Percentiles rank a stretch among this genome's conserved stretches.
Conservation (phyloP, 2,113 vertebrate species). For the Progne subis region DNA sequence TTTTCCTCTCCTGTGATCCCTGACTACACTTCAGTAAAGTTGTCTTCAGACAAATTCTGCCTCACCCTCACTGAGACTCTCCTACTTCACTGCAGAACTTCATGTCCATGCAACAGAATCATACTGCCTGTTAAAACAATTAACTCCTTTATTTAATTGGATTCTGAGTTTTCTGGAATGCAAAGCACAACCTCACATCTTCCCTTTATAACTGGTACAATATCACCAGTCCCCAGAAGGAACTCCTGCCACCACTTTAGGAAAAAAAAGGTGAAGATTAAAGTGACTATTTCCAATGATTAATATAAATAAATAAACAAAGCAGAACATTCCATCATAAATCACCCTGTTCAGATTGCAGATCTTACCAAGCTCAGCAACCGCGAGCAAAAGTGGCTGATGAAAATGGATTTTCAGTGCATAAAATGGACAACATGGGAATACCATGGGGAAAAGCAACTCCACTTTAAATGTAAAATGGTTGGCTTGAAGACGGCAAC, state of each 20-base stretch:
- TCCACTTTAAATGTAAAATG: neutral
- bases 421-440: neutral
- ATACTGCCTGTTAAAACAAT: neutral
- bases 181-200: neutral
- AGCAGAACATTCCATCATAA: neutral
- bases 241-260: neutral
- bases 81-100: neutral
- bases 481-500: neutral
- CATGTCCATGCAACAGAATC: neutral
- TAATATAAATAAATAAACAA: neutral
- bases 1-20: neutral
- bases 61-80: neutral
- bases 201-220: fast-evolving
- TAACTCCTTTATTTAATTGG: neutral
- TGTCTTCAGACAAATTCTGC: neutral
- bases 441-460: neutral
- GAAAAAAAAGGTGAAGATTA: neutral
- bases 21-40: neutral
- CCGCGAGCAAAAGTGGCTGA: neutral
- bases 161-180: neutral
- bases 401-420: neutral
- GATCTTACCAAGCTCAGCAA: neutral
- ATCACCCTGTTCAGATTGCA: neutral
- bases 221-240: neutral
- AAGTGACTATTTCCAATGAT: neutral